phyloP scores from a whole-genome alignment of 2,113 vertebrate genomes.

The Vombatus ursinus region DNA sequence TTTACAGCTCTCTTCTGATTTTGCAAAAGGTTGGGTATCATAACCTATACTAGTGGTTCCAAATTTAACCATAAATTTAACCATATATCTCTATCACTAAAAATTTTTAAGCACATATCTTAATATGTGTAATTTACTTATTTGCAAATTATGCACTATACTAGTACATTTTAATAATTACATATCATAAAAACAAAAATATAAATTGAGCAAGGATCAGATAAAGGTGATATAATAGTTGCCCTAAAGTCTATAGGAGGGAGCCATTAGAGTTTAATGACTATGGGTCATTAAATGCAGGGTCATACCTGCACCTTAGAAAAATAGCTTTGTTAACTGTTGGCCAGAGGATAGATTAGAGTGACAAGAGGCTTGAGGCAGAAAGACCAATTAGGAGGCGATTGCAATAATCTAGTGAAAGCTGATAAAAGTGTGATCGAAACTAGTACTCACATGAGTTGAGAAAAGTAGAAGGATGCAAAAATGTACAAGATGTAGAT shows the following conservation, averaged over 20 bases:
- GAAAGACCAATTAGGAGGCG: background rate
- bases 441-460: background rate
- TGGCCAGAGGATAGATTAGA: background rate
- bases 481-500: background rate
- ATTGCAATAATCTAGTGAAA: background rate
- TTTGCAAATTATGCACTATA: background rate
- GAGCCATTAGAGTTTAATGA: background rate
- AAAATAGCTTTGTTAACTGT: background rate
- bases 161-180: background rate
- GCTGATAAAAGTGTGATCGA: background rate
- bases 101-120: background rate
- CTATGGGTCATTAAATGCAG: background rate
- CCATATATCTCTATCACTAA: background rate
- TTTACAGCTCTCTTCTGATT: conserved; percentile 1
- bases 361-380: background rate
- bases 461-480: background rate
- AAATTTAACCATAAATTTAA: background rate
- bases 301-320: background rate
- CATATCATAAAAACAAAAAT: background rate
- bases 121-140: background rate
- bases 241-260: too few species aligned
- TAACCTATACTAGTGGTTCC: conserved; percentile 11
- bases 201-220: background rate
- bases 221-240: background rate
- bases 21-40: background rate